A percentile compares a stretch with the other conserved stretches of the same genome.
phyloP scores from a whole-genome alignment of 1,140 invertebrate genomes.

The Pentalonia nigronervosa region DNA sequence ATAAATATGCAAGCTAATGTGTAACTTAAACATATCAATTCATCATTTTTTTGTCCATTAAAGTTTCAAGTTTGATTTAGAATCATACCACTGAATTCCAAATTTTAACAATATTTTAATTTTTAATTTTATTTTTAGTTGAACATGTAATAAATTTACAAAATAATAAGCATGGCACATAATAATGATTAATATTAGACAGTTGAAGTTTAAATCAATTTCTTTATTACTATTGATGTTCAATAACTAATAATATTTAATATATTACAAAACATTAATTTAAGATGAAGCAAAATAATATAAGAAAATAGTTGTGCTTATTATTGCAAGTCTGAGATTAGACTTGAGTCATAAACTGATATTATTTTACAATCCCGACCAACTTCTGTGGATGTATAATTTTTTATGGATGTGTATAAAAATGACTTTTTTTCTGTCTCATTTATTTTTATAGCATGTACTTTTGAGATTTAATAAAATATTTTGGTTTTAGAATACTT shows the following conservation, averaged over 20 bases:
- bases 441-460: not conserved
- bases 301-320: not conserved
- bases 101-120: not conserved
- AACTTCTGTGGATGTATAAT: not conserved
- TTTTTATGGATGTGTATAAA: not conserved
- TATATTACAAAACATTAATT: not conserved
- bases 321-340: not conserved
- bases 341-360: too few species aligned
- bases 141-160: not conserved
- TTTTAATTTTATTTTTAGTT: not conserved
- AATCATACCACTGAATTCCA: not conserved
- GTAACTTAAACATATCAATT: not conserved
- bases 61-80: not conserved
- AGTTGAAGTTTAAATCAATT: not conserved
- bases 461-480: not conserved
- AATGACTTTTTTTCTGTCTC: not conserved
- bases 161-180: not conserved
- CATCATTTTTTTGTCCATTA: not conserved
- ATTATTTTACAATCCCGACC: too few species aligned
- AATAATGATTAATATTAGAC: not conserved
- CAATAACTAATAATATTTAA: not conserved
- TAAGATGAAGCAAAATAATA: not conserved
- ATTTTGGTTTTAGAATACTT: not conserved
- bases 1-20: not conserved
- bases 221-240: not conserved